A percentile compares a stretch with the other conserved stretches of the same genome.
phyloP scores from a whole-genome alignment of 2,113 vertebrate species.

The Antigone vipio region DNA sequence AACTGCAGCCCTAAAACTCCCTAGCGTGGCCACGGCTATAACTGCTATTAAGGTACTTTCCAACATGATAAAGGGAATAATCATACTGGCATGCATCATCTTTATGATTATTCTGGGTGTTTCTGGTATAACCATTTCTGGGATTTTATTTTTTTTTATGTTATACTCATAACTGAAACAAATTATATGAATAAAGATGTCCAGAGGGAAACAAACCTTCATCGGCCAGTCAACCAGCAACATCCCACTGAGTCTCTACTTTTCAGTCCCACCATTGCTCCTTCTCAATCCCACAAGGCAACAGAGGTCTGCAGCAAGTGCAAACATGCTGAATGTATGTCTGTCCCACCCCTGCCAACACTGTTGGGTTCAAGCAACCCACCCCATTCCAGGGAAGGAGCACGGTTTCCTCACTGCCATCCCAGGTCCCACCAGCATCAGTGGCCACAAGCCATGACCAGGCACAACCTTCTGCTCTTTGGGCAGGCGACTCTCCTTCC shows the following conservation, averaged over 20 bases:
- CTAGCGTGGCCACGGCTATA: not conserved
- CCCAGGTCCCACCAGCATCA: not conserved
- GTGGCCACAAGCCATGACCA: not conserved
- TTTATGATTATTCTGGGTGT: not conserved
- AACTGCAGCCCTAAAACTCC: constrained; percentile 1
- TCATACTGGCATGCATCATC: not conserved
- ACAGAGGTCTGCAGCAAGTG: rapidly evolving
- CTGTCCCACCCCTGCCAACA: not conserved
- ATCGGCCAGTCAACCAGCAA: not conserved
- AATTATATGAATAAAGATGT: not conserved
- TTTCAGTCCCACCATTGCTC: not conserved
- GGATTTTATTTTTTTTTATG: not conserved
- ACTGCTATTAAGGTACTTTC: constrained; percentile 13
- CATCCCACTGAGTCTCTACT: not conserved
- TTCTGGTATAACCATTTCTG: not conserved
- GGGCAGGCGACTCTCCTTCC: not conserved
- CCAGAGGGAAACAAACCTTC: not conserved
- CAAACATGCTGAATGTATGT: rapidly evolving
- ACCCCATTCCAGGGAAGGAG: not conserved
- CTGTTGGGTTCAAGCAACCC: not conserved
- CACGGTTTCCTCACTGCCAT: not conserved
- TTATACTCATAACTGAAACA: not conserved
- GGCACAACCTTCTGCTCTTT: not conserved
- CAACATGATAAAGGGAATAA: not conserved
- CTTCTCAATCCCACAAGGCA: not conserved